Conservation (phyloP, 2,888 invertebrate species). For the Phengaris alcon region DNA sequence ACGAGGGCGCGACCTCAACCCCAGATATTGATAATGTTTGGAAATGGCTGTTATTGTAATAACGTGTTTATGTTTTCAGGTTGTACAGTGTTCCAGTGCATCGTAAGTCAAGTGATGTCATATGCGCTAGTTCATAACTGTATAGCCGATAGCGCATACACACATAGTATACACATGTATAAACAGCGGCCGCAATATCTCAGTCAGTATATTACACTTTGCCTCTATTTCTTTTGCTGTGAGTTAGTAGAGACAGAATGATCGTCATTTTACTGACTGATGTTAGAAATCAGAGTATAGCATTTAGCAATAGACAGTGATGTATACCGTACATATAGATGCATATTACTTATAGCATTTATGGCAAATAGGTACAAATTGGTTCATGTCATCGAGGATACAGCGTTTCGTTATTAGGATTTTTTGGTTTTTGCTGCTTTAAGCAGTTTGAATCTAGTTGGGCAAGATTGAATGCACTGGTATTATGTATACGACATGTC, state of each 20-base stretch:
- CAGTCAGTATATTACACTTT: not conserved
- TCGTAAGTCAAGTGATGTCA: not conserved
- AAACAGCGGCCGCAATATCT: not conserved
- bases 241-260: no score
- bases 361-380: conserved; percentile 13
- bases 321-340: not conserved
- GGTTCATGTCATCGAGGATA: not conserved
- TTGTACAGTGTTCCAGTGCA: conserved; percentile 20
- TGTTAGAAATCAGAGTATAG: not conserved
- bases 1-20: no score
- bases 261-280: not conserved
- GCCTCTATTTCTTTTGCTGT: no score
- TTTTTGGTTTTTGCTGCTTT: not conserved
- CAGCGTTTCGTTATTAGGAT: not conserved
- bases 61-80: not conserved
- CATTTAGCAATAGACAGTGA: conserved; percentile 3
- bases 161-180: not conserved
- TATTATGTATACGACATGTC: not conserved
- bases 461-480: not conserved
- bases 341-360: not conserved
- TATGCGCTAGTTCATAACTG: not conserved
- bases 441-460: no score
- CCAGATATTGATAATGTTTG: no score
- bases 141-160: not conserved
- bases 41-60: no score